Percentiles rank a stretch among this genome's conserved stretches.
Conservation (phyloP, 2,888 invertebrate genomes). For the Limnephilus lunatus region DNA sequence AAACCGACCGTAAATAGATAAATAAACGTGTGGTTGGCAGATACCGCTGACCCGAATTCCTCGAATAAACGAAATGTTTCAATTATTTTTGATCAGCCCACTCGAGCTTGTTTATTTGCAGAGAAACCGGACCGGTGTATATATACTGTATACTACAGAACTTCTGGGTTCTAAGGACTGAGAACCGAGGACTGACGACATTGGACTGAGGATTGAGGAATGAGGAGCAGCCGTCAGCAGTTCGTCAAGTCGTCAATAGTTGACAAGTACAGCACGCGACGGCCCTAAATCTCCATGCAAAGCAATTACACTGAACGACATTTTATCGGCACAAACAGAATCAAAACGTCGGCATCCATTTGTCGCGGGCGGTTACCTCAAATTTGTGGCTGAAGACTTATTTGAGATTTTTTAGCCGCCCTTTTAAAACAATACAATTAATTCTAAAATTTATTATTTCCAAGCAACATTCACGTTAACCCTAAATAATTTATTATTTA, state of each 20-base stretch:
- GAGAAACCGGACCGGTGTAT: background rate
- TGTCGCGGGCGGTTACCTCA: background rate
- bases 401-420: background rate
- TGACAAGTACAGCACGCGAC: slow-evolving; percentile 56
- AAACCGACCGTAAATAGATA: background rate
- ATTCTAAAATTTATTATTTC: background rate
- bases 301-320: slow-evolving; percentile 52
- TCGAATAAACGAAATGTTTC: slow-evolving; percentile 28
- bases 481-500: no score
- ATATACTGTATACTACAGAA: background rate
- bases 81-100: slow-evolving; percentile 26
- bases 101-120: background rate
- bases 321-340: slow-evolving; percentile 46
- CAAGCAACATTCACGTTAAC: no score
- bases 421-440: background rate
- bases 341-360: slow-evolving; percentile 22
- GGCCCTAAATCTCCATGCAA: slow-evolving; percentile 58
- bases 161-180: background rate
- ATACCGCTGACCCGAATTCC: background rate
- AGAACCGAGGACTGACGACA: background rate
- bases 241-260: slow-evolving; percentile 55
- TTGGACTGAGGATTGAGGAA: background rate
- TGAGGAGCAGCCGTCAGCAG: slow-evolving; percentile 25
- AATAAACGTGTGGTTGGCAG: background rate
- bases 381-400: background rate